These are phyloP conservation scores for Magallana gigas DNA, from an alignment of 1,140 invertebrate genomes.

Conservation along the genomic window DNA sequence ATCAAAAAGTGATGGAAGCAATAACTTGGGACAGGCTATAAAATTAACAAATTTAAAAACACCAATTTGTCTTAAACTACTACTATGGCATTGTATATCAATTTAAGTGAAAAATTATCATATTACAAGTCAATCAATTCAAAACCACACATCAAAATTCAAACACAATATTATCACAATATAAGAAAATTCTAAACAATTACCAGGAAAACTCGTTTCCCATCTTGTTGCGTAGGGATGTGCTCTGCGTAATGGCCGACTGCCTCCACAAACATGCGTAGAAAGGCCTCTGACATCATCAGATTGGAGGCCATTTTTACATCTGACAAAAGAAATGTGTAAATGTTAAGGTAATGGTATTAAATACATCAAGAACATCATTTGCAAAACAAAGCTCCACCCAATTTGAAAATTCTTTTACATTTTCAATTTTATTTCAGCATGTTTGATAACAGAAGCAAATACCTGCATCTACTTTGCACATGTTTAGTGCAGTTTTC, in stretches of 20 bases:
- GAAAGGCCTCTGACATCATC: slow-evolving; percentile 85
- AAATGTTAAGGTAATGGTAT: background rate
- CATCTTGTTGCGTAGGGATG: slow-evolving; percentile 80
- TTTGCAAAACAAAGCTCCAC: background rate
- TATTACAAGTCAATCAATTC: no score
- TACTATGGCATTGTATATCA: no score
- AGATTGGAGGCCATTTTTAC: slow-evolving; percentile 80
- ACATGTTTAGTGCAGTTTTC: slow-evolving; percentile 83
- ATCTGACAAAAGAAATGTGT: slow-evolving; percentile 55
- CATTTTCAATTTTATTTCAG: background rate
- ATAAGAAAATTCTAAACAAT: no score
- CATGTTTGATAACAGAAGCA: background rate
- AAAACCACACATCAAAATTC: no score
- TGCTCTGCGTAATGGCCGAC: slow-evolving; percentile 83
- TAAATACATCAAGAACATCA: background rate
- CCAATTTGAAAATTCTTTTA: background rate
- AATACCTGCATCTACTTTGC: slow-evolving; percentile 78
- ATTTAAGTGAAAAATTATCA: no score
- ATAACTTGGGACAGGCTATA: no score
- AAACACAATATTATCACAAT: no score
- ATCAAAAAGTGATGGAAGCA: no score
- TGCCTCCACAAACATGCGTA: slow-evolving; percentile 85
- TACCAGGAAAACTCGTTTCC: slow-evolving; percentile 82
- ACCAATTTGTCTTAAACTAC: no score
- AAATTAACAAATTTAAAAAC: no score